Evolutionary conservation across 2,888 invertebrate genomes (phyloP), one percentile per base, ranked within the genome.

Genomic region (Neoascia interrupta): DNA sequence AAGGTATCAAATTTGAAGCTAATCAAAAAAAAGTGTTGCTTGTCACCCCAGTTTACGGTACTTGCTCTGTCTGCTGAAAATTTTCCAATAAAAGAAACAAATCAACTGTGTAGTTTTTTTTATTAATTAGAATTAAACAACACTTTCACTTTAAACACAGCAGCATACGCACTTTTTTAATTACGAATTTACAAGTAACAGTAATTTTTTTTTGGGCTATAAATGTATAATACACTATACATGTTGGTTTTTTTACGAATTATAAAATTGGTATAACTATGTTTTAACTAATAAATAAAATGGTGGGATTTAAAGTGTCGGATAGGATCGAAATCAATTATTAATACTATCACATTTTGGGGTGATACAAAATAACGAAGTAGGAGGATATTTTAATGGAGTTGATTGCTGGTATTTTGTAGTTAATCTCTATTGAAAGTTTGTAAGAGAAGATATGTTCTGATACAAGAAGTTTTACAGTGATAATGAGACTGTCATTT

Each of bases 361-460:
- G 18, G 28, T 28, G 28, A 36, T 26, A 21, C 49, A 21, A 60
- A 31, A 28, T 19, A 8, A 39, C 2, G 18, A n/a, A n/a, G n/a
- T n/a, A n/a, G n/a, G n/a, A n/a, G n/a, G n/a, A n/a, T n/a, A n/a
- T 5, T 11, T 8, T 11, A 19, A 18, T 41, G 13, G 4, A 49
- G n/a, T 15, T 37, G 21, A 16, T 39, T 6, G 21, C 19, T 45
- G 15, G 45, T 43, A 43, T 11, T 56, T 56, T 41, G 28, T 21
- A 2, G 47, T 43, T 58, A 16, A 34, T 21, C 49, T 58, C 10
- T 49, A 11, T 43, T 18, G n/a, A n/a, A n/a, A n/a, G n/a, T n/a
- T n/a, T n/a, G 36, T 8, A 21, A 43, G 23, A 53, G 68, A 16
- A 41, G 69, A 75, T 70, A 70, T 63, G 37, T 36, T 43, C 16